These are phyloP conservation scores for Brachionus plicatilis DNA, from an alignment of 1,140 invertebrate genomes.

Conservation along the genomic window DNA sequence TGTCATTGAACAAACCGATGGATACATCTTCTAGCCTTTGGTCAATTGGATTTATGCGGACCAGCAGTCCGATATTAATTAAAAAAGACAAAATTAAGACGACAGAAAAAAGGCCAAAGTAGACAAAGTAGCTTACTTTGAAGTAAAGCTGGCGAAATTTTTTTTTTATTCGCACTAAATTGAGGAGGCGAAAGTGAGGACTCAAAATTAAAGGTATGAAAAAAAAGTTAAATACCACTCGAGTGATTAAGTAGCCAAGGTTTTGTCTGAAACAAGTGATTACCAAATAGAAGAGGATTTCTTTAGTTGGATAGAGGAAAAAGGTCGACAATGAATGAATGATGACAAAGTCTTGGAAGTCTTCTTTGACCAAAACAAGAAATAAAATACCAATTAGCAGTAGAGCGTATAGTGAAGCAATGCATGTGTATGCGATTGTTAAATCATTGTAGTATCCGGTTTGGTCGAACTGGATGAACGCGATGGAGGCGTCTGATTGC, in stretches of 20 bases:
- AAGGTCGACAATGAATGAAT: neutral
- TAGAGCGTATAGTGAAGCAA: neutral
- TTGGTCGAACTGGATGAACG: neutral
- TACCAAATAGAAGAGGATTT: neutral
- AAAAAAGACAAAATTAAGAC: neutral
- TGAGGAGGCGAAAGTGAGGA: neutral
- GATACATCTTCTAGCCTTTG: neutral
- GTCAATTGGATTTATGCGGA: neutral
- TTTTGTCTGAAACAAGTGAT: conserved; percentile 10
- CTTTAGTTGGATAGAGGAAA: neutral
- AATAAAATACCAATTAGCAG: neutral
- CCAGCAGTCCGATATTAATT: neutral
- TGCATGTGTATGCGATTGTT: neutral
- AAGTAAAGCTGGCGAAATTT: neutral
- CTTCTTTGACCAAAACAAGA: neutral
- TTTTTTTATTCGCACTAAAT: neutral
- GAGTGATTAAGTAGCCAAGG: neutral
- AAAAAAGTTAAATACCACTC: neutral
- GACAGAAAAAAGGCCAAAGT: neutral
- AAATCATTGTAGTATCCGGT: neutral
- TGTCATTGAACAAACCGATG: neutral
- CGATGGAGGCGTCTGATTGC: neutral
- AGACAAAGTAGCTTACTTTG: neutral
- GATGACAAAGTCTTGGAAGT: neutral
- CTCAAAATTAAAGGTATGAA: neutral